phyloP scores from a whole-genome alignment of 2,888 invertebrate genomes.

The Pachycephus smyrnensis region DNA sequence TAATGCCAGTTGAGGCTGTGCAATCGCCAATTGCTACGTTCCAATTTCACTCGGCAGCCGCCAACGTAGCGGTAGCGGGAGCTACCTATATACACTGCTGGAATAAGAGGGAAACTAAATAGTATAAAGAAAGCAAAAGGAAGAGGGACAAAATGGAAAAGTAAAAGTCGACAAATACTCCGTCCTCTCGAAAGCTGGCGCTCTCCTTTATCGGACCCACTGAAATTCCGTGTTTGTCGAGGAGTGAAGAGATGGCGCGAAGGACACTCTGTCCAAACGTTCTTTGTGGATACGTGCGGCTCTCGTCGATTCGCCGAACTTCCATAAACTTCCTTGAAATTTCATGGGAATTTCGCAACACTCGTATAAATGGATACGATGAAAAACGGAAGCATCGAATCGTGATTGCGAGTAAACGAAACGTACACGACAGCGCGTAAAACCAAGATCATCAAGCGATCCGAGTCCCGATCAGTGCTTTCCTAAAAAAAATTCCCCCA shows the following conservation, averaged over 20 bases:
- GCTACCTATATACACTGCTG: neutral
- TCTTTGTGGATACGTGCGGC: neutral
- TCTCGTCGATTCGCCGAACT: neutral
- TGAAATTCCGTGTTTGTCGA: neutral
- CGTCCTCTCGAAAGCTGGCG: neutral
- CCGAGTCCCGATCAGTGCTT: too few species aligned
- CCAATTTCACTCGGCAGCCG: neutral
- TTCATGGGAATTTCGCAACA: neutral
- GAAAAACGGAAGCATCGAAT: neutral
- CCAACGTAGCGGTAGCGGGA: neutral
- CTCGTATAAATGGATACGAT: neutral
- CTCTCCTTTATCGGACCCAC: neutral
- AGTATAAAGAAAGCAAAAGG: neutral
- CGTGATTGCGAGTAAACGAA: fast-evolving
- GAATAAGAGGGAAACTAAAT: neutral
- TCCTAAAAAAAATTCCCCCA: too few species aligned
- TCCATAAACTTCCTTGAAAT: neutral
- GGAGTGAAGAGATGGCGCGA: neutral
- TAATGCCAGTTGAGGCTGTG: neutral
- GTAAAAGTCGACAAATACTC: neutral
- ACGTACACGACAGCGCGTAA: too few species aligned
- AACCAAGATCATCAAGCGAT: too few species aligned
- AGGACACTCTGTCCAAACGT: neutral
- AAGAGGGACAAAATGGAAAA: neutral
- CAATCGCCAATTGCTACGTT: neutral